These are phyloP conservation scores for Meta bourneti DNA, from an alignment of 2,888 invertebrate species.

Conservation along the genomic window DNA sequence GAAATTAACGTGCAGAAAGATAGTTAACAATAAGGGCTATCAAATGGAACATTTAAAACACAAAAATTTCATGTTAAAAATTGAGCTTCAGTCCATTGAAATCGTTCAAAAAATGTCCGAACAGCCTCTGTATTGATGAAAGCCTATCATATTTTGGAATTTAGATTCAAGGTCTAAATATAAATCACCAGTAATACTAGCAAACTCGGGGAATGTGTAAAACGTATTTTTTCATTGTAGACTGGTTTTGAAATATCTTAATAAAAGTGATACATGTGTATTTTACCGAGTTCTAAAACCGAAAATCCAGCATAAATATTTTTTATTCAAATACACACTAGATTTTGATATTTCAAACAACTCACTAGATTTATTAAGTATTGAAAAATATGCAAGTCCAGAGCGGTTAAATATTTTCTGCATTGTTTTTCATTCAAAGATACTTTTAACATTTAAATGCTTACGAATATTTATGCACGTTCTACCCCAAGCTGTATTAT, in stretches of 20 bases:
- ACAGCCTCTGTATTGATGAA: too few species aligned
- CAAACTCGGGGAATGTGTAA: slow-evolving; percentile 3
- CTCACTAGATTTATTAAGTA: slow-evolving; percentile 27
- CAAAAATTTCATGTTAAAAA: too few species aligned
- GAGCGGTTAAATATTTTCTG: slow-evolving; percentile 22
- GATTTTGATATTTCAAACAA: slow-evolving; percentile 20
- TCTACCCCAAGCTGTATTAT: background rate
- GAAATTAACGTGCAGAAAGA: too few species aligned
- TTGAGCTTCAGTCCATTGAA: too few species aligned
- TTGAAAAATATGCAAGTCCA: slow-evolving; percentile 26
- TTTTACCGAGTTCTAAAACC: background rate
- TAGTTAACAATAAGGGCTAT: too few species aligned
- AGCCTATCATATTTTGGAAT: background rate
- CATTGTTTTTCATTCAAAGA: slow-evolving; percentile 32
- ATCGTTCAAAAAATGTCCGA: too few species aligned
- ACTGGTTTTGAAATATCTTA: slow-evolving; percentile 5
- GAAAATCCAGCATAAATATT: background rate
- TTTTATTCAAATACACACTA: slow-evolving; percentile 15
- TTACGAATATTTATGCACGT: background rate
- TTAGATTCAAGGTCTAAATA: background rate
- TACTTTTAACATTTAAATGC: slow-evolving; percentile 2
- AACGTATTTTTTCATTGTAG: background rate
- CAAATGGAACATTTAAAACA: too few species aligned
- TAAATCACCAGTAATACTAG: slow-evolving; percentile 4
- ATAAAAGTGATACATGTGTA: background rate